Conservation (phyloP, 2,113 vertebrate genomes). For the Callorhinus ursinus region DNA sequence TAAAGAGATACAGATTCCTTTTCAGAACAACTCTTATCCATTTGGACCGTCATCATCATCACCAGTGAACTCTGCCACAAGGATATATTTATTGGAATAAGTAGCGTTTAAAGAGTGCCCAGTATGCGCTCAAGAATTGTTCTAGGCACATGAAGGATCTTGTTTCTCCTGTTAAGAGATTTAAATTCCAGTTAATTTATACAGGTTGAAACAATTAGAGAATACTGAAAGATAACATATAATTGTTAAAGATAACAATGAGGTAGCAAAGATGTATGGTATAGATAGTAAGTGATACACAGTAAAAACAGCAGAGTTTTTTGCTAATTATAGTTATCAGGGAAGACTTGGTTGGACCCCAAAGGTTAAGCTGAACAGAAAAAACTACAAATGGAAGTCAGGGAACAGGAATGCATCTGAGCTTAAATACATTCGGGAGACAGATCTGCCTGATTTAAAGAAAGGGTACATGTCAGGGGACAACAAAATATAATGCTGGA, state of each 20-base stretch:
- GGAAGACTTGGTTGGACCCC: neutral
- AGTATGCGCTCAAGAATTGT: neutral
- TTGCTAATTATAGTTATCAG: neutral
- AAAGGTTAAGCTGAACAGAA: neutral
- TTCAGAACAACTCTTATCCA: neutral
- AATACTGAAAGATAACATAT: neutral
- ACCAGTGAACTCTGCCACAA: neutral
- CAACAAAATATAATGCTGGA: neutral
- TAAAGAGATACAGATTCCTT: neutral
- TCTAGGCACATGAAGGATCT: neutral
- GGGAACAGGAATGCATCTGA: conserved; percentile 22
- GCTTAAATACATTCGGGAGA: neutral
- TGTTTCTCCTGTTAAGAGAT: neutral
- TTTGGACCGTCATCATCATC: neutral
- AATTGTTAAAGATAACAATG: neutral
- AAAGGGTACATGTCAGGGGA: neutral
- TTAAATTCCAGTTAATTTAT: conserved; percentile 8
- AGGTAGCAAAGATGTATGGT: neutral
- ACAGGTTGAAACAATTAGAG: neutral
- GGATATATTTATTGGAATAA: neutral
- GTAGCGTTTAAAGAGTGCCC: neutral
- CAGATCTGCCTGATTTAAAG: neutral
- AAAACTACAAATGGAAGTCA: neutral
- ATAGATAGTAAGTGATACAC: neutral
- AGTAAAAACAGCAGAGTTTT: neutral